Evolutionary conservation across 2,113 vertebrate genomes (phyloP), one percentile per base, ranked within the genome.

Genomic region (Leiothrix lutea): DNA sequence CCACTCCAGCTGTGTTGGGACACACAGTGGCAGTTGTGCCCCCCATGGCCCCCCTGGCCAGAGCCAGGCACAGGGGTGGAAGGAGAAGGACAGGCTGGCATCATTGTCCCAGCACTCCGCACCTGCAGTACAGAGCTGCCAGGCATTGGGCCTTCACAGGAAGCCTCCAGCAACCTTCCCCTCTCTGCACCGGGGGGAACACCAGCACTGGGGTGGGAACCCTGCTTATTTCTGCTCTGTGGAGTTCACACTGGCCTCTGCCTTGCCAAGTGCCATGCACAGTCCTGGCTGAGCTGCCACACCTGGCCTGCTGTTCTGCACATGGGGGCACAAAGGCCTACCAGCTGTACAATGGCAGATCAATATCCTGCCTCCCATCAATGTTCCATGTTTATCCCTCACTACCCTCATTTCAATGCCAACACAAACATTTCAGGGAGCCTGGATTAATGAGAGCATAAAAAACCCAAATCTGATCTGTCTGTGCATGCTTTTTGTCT

Each of bases 41-140:
- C 14, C 5, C 19, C 24, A 0, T 3, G 21, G n/a, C n/a, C n/a
- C n/a, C n/a, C n/a, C 3, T 29, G 19, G 2, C 7, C 25, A 40
- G 14, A 42, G 25, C 7, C 22, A 40, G 54, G 70, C 61, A 11
- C 12, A 8, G 45, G 50, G 28, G 12, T 28, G 33, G 54, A 33
- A 53, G 42, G 1, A 23, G 81, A 10, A 45, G 14, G 44, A 9
- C 0, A 0, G 11, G 57, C 86, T 53, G 71, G 53, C 53, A 56
- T 36, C 28, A 14, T 0, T n/a, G 47, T 12, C 47, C n/a, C 6
- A 18, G 72, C 38, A 10, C 20, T 0, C 1, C 0, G 2, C 9
- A 19, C 26, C 65, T n/a, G 38, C 11, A 4, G 24, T 5, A 13
- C 12, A 4, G 1, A 23, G 8, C 29, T 21, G 60, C 45, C 25